These are phyloP conservation scores for Alexandromys fortis DNA, from an alignment of 2,113 vertebrate species.

Conservation along the genomic window DNA sequence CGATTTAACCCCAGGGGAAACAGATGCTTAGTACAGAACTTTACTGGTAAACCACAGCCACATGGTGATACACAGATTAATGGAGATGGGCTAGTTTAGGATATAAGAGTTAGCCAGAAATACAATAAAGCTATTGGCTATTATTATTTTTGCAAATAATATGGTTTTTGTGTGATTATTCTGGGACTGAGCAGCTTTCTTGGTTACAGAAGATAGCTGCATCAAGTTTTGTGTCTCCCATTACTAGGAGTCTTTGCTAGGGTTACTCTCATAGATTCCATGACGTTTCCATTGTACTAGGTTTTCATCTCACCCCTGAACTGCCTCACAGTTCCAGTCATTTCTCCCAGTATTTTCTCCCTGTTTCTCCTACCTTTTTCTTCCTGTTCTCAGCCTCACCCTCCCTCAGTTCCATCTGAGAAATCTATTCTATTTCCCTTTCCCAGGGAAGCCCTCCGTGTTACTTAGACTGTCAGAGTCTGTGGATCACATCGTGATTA, in stretches of 20 bases:
- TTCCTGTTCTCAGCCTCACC: not conserved
- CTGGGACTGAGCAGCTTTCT: not conserved
- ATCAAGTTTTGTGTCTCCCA: not conserved
- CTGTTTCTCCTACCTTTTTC: too few relatives aligned
- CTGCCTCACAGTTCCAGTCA: not conserved
- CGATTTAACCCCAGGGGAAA: too few relatives aligned
- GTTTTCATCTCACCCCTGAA: not conserved
- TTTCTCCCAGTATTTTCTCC: not conserved
- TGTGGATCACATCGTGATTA: not conserved
- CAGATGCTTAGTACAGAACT: too few relatives aligned
- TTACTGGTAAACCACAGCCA: too few relatives aligned
- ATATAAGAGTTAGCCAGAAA: too few relatives aligned
- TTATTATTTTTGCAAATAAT: too few relatives aligned
- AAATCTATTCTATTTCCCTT: not conserved
- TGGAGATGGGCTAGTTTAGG: too few relatives aligned
- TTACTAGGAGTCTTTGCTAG: not conserved
- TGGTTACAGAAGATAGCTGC: not conserved
- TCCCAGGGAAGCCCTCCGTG: not conserved
- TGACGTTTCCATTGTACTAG: not conserved
- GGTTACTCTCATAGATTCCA: not conserved
- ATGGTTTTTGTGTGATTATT: too few relatives aligned
- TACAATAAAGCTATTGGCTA: too few relatives aligned
- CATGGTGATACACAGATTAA: too few relatives aligned
- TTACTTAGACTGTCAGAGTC: not conserved
- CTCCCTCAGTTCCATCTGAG: not conserved